Evolutionary conservation across 2,888 invertebrate genomes (phyloP).

Genomic region (Xestia c-nigrum): DNA sequence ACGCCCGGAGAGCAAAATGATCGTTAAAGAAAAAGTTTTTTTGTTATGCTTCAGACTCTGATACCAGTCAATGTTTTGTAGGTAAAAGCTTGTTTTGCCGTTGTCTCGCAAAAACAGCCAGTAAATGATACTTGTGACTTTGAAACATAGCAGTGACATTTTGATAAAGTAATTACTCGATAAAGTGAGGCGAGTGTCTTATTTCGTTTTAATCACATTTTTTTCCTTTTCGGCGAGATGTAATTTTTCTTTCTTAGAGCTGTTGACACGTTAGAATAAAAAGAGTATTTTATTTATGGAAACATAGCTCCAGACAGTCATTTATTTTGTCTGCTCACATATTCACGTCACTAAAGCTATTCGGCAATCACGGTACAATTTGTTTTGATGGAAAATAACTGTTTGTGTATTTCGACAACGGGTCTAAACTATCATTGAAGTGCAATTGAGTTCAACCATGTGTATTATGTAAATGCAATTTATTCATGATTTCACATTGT

Average conservation of each 20-base stretch:
- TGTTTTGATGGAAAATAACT: constrained; percentile 22
- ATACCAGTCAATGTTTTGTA: constrained; percentile 10
- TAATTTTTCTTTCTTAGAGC: not conserved
- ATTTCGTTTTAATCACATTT: constrained; percentile 27
- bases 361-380: constrained; percentile 60
- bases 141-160: constrained; percentile 45
- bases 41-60: constrained; percentile 1
- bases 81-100: not conserved
- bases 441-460: not conserved
- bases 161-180: constrained; percentile 33
- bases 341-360: constrained; percentile 17
- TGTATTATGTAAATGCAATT: not conserved
- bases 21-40: constrained; percentile 36
- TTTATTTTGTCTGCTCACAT: constrained; percentile 20
- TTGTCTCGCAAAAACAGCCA: constrained; percentile 15
- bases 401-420: constrained; percentile 20
- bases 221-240: constrained; percentile 14
- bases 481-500: not conserved
- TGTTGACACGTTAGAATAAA: not conserved
- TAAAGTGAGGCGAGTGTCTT: constrained; percentile 9
- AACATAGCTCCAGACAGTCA: not conserved
- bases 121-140: constrained; percentile 37
- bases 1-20: constrained; percentile 38
- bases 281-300: constrained; percentile 4
- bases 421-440: constrained; percentile 12